These are phyloP conservation scores for Molossus alvarezi DNA, from an alignment of 2,797 vertebrate genomes.

Conservation along the genomic window DNA sequence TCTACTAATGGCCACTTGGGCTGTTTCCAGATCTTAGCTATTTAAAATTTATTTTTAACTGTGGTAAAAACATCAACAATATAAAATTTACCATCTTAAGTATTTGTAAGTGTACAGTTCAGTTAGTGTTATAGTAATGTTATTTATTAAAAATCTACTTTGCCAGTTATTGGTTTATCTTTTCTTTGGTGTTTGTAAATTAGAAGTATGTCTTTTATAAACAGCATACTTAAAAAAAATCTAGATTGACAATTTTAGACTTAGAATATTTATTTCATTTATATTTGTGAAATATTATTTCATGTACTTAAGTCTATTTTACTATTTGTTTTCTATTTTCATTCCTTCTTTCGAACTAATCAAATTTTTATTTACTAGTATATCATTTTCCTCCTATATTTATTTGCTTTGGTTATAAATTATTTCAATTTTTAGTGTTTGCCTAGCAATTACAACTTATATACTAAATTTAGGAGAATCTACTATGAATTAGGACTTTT, in stretches of 20 bases:
- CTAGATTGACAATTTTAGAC: background rate
- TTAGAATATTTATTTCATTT: constrained; percentile 37
- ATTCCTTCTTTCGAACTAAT: background rate
- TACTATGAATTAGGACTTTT: constrained; percentile 18
- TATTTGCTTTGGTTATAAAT: constrained; percentile 57
- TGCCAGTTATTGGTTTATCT: background rate
- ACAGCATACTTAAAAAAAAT: background rate
- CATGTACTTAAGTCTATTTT: background rate
- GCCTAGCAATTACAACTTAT: background rate
- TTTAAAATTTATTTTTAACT: background rate
- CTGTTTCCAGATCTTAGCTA: too few relatives aligned
- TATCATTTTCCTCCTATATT: constrained; percentile 19
- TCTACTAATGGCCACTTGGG: too few relatives aligned
- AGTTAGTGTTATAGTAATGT: background rate
- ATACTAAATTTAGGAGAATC: background rate
- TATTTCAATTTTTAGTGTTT: constrained; percentile 26
- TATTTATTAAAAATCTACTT: constrained; percentile 39
- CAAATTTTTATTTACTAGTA: background rate
- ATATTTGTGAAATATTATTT: constrained; percentile 40
- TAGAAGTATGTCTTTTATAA: background rate
- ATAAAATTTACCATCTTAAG: background rate
- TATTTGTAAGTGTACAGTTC: background rate
- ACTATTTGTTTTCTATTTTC: constrained; percentile 56
- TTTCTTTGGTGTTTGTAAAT: background rate
- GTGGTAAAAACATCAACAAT: background rate